Conservation (phyloP, 2,797 vertebrate genomes). For the Pseudotriccus pelzelni region DNA sequence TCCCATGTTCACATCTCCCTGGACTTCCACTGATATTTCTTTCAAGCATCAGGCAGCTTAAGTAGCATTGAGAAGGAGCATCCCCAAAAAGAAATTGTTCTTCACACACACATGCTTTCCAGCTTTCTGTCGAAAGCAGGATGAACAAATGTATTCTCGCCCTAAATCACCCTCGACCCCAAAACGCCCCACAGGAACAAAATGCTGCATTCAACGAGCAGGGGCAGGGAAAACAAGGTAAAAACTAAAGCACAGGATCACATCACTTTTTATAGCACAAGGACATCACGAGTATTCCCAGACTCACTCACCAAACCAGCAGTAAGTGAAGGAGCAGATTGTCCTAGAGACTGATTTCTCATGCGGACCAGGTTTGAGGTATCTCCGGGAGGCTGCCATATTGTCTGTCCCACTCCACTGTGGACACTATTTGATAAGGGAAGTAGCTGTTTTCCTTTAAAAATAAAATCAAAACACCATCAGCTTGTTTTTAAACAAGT, state of each 20-base stretch:
- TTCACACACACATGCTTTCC: background rate
- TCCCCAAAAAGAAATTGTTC: background rate
- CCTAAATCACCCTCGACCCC: background rate
- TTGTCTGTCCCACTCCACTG: conserved; percentile 85
- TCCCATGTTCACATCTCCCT: background rate
- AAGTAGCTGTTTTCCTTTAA: conserved; percentile 92
- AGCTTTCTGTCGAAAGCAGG: background rate
- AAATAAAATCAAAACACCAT: conserved; percentile 39
- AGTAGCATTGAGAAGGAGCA: background rate
- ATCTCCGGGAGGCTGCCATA: conserved; percentile 84
- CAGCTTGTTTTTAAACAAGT: background rate
- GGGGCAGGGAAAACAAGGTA: background rate
- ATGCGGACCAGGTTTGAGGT: conserved; percentile 92
- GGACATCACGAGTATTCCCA: background rate
- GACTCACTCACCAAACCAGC: conserved; percentile 91
- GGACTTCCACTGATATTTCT: background rate
- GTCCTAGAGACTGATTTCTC: conserved; percentile 92
- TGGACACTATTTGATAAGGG: conserved; percentile 92
- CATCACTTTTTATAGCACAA: background rate
- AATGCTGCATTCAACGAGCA: background rate
- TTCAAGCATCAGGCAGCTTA: background rate
- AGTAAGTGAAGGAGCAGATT: conserved; percentile 95
- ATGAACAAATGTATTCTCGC: background rate
- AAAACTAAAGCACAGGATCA: background rate
- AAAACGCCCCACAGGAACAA: background rate